Evolutionary conservation across 2,113 vertebrate genomes (phyloP), one percentile per base, ranked within the genome.

Genomic region (Petromus typicus): DNA sequence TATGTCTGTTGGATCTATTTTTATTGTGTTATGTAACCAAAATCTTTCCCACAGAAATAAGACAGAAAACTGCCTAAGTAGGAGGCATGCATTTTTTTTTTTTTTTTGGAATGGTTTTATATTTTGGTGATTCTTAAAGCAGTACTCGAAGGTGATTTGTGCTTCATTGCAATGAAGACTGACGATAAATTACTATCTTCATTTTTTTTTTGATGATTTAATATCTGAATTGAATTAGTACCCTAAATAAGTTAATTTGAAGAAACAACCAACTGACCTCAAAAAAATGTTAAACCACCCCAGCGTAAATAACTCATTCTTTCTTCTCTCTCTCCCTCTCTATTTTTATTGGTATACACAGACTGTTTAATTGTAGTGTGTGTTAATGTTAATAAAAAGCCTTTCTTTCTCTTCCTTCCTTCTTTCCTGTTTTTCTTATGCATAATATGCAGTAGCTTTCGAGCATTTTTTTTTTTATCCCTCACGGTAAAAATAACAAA

Each of bases 1-100:
- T 81, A 51, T 63, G 90, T 87, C 84, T 86, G 34, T 76, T 80
- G 85, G 90, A 96, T 66, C 95, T 95, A 95, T 91, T 93, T 95
- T 90, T 92, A 82, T 90, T 92, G 80, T 85, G 69, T 79, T 86
- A 34, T 66, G 57, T 79, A 95, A 95, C 54, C 48, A 13, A 48
- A 84, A 67, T 17, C 23, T 82, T 84, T 73, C 45, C 56, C 32
- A 56, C 22, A 85, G 32, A 57, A 64, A 48, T 84, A 85, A 81
- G 93, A 64, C 18, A 54, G 67, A 95, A 18, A 30, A 54, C 37
- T 61, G 11, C 30, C 7, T 64, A 48, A 51, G 10, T 59, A 8
- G 27, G 54, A 8, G 27, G 54, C 45, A 66, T 10, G 12, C 27
- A n/a, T n/a, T 54, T 59, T 25, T 27, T 45, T 81, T 64, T 80